Evolutionary conservation across 2,888 invertebrate genomes (phyloP).

Genomic region (Drosophila niveifrons): DNA sequence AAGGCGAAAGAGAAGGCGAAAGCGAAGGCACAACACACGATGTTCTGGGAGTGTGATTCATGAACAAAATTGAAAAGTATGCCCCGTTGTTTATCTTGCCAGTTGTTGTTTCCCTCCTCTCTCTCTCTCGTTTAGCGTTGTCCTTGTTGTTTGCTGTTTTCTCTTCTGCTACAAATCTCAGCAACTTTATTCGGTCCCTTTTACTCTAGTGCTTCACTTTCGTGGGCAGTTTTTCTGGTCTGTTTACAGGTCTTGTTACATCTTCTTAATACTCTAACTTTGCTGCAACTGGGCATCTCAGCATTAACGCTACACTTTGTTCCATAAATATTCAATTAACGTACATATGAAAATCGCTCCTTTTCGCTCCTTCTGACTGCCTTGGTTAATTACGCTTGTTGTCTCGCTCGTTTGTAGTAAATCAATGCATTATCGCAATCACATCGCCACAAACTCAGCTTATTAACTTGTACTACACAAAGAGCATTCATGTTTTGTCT

Average conservation of each 20-base stretch:
- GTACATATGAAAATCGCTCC: background rate
- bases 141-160: conserved; percentile 5
- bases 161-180: background rate
- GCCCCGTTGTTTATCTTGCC: conserved; percentile 11
- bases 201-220: background rate
- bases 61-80: conserved; percentile 22
- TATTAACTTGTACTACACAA: too few species aligned
- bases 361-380: background rate
- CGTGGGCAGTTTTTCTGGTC: background rate
- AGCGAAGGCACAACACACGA: background rate
- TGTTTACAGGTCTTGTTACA: background rate
- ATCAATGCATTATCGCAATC: background rate
- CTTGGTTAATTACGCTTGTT: background rate
- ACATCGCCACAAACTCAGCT: background rate
- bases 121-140: background rate
- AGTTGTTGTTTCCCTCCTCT: background rate
- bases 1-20: too few species aligned
- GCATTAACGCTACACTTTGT: background rate
- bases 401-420: background rate
- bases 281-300: background rate
- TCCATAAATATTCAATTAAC: conserved; percentile 18
- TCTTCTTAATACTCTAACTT: conserved; percentile 1
- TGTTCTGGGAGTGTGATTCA: conserved; percentile 21
- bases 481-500: background rate
- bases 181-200: background rate